Evolutionary conservation across 2,888 invertebrate genomes (phyloP).

Genomic region (Tethea ocularis): DNA sequence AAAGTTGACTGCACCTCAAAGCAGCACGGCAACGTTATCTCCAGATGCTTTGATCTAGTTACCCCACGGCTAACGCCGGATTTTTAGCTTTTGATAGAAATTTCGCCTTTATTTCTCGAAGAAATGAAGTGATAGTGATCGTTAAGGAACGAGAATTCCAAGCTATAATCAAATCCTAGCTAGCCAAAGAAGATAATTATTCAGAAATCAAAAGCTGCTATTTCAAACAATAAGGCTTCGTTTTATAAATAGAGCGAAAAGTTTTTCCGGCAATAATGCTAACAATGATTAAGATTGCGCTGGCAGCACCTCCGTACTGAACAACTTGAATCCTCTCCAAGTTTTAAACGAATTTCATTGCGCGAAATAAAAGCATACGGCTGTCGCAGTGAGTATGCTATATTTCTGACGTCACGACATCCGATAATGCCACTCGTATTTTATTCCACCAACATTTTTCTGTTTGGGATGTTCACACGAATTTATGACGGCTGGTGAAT

Average conservation of each 20-base stretch:
- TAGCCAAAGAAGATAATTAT: background rate
- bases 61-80: constrained; percentile 34
- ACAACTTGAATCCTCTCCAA: constrained; percentile 69
- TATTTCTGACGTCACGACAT: constrained; percentile 53
- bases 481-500: constrained; percentile 51
- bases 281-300: constrained; percentile 61
- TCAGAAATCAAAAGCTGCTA: background rate
- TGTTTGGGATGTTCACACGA: constrained; percentile 44
- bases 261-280: constrained; percentile 49
- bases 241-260: constrained; percentile 32
- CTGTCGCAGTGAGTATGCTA: constrained; percentile 45
- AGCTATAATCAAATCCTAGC: background rate
- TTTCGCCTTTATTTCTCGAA: background rate
- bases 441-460: constrained; percentile 52
- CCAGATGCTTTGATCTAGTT: constrained; percentile 44
- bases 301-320: constrained; percentile 48
- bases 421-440: constrained; percentile 50
- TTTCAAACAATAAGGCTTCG: constrained; percentile 18
- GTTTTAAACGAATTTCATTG: constrained; percentile 72
- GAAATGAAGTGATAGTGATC: constrained; percentile 1
- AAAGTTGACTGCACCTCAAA: constrained; percentile 44
- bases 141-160: background rate
- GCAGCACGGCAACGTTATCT: constrained; percentile 46
- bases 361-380: constrained; percentile 60
- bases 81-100: constrained; percentile 35